A percentile compares a stretch with the other conserved stretches of the same genome.
phyloP scores from a whole-genome alignment of 2,797 vertebrate genomes.

The Vespertilio murinus region DNA sequence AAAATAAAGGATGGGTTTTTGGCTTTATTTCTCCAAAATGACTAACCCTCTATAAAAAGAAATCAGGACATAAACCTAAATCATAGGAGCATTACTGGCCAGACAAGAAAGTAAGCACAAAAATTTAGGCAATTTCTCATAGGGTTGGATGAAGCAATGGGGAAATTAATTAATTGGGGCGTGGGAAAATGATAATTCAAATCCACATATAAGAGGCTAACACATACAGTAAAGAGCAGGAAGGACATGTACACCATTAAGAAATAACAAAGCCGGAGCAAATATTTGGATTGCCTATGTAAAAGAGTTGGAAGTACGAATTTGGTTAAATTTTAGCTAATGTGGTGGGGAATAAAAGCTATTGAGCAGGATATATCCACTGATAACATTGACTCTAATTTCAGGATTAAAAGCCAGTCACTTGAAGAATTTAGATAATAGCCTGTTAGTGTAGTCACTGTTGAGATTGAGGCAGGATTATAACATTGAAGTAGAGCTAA shows the following conservation, averaged over 20 bases:
- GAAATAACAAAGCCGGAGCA: not conserved
- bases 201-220: not conserved
- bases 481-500: not conserved
- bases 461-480: not conserved
- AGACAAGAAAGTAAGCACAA: not conserved
- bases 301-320: not conserved
- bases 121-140: not conserved
- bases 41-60: not conserved
- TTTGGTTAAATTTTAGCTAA: not conserved
- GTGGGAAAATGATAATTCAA: not conserved
- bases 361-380: not conserved
- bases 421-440: not conserved
- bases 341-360: not conserved
- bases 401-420: not conserved
- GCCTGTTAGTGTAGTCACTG: not conserved
- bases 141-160: not conserved
- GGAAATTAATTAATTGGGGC: not conserved
- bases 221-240: not conserved
- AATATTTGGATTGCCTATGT: not conserved
- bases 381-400: not conserved
- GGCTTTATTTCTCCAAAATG: not conserved
- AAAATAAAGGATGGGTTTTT: not conserved
- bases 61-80: not conserved
- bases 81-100: not conserved
- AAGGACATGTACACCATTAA: not conserved